Evolutionary conservation across 2,113 vertebrate genomes (phyloP), one percentile per base, ranked within the genome.

Genomic region (Lontra canadensis): DNA sequence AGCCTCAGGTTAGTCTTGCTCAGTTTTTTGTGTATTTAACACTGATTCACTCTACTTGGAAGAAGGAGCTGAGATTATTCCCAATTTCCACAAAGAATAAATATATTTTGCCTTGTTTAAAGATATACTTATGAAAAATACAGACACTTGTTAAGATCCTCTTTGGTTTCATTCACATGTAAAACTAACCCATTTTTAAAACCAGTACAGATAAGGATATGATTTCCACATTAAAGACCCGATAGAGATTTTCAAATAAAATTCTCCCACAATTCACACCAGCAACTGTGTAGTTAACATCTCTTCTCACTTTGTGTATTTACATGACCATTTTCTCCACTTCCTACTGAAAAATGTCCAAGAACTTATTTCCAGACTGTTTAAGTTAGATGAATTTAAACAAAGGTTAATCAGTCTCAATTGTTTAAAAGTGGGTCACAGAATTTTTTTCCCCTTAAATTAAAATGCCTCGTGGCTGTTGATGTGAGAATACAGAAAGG

Each of bases 391-490:
- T 84, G 61, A 82, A 94, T 87, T 96, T 92, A 79, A 95, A 95
- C 88, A 94, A 95, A 87, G 39, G 63, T 96, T 97, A 96, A 96
- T 94, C 14, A 92, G 83, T 84, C 73, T 88, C 65, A 82, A 59
- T 95, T 95, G 34, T 94, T 91, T 69, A 78, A 97, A 96, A 97
- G n/a, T 96, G 39, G 80, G 84, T 96, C 87, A 94, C 71, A 96
- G 39, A 94, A 91, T 93, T 85, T 91, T 61, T 85, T 93, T 93
- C 31, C 83, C 59, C 84, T 93, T 92, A 92, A 93, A 78, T 95
- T 90, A 95, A 97, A 97, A 95, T 88, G 59, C 79, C 67, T 95
- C 9, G 0, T 26, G 42, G 36, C n/a, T 88, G 59, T 36, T 87
- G 65, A 81, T 95, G 52, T 67, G 57, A 81, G 42, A 88, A 94